Base-by-base conservation (phyloP, 2,888 invertebrate species). In the Linyphia triangularis region DNA sequence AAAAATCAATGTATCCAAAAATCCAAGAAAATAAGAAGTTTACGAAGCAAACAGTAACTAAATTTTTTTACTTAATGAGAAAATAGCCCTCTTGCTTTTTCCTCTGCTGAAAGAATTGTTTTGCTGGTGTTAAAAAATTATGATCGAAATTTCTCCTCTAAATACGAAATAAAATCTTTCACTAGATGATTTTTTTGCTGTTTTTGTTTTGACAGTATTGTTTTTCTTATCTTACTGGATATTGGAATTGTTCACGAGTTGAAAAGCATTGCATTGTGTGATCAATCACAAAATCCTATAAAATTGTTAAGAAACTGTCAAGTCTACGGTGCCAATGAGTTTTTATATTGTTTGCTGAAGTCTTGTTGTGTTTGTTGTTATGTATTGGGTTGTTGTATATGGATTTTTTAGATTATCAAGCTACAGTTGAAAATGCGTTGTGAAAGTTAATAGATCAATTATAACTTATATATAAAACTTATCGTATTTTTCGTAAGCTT, bases 261-360 rank as follows among this genome's bases (percentile, higher is more conserved):
- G 65, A 57, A 51, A 22, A 65, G 28, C 43, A 33, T 30, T 30
- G 43, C 19, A 22, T 67, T 16, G 51, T 51, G 51, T 67, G 43
- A 79, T 79, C 79, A 67, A 79, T 79, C 79, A 79, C 79, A 7
- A 67, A 67, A 57, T 67, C 65, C 79, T 51, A 79, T 79, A 79
- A 67, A 79, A 67, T 67, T 65, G 67, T 51, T 43, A 19, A 40
- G 26, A 22, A 19, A 40, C 67, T 57, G 79, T 79, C 79, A 79
- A 43, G 19, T 22, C 10, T 19, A 22, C 57, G 28, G 79, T 65
- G 67, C 51, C 65, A 79, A 79, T 51, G 22, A 33, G 28, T 67
- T 79, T 43, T 78, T 78, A 63, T 30, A 51, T 67, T 57, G 67
- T 51, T 67, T 79, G 26, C 43, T 22, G 43, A 33, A 22, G 79